Conservation (phyloP, 2,888 invertebrate species). For the Buathra laborator region DNA sequence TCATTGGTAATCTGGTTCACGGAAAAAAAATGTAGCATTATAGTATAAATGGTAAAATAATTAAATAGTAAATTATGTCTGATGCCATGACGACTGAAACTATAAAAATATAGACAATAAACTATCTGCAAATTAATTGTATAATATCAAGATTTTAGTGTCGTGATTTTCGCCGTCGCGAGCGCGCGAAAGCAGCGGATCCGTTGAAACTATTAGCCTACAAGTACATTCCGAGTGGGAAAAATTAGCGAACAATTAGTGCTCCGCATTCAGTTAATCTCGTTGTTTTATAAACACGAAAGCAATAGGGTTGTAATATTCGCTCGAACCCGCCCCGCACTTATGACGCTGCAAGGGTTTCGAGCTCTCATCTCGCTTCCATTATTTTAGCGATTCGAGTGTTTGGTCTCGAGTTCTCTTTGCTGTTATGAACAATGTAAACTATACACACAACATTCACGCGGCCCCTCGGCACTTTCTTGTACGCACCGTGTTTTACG, state of each 20-base stretch:
- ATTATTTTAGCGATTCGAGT: conserved; percentile 81
- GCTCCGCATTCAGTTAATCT: conserved; percentile 73
- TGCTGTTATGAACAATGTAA: conserved; percentile 36
- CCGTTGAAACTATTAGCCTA: background rate
- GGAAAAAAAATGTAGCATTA: too few relatives aligned
- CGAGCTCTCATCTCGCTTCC: conserved; percentile 67
- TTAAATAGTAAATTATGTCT: too few relatives aligned
- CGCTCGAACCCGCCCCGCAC: conserved; percentile 35
- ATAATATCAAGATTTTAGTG: background rate
- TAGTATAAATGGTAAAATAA: too few relatives aligned
- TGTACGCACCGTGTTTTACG: conserved; percentile 15
- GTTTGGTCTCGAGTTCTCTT: conserved; percentile 63
- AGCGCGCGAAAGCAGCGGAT: background rate
- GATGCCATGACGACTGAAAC: too few relatives aligned
- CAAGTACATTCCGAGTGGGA: conserved; percentile 50
- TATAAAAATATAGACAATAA: too few relatives aligned
- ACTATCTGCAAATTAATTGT: background rate
- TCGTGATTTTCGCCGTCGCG: conserved; percentile 37
- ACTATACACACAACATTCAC: conserved; percentile 47
- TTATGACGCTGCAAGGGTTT: conserved; percentile 57
- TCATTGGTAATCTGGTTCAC: too few relatives aligned
- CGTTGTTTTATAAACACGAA: conserved; percentile 82
- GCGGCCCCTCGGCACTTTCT: conserved; percentile 21
- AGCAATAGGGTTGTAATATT: conserved; percentile 26
- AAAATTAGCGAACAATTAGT: conserved; percentile 84